Evolutionary conservation across 2,797 vertebrate genomes (phyloP).

Genomic region (Menidia menidia): DNA sequence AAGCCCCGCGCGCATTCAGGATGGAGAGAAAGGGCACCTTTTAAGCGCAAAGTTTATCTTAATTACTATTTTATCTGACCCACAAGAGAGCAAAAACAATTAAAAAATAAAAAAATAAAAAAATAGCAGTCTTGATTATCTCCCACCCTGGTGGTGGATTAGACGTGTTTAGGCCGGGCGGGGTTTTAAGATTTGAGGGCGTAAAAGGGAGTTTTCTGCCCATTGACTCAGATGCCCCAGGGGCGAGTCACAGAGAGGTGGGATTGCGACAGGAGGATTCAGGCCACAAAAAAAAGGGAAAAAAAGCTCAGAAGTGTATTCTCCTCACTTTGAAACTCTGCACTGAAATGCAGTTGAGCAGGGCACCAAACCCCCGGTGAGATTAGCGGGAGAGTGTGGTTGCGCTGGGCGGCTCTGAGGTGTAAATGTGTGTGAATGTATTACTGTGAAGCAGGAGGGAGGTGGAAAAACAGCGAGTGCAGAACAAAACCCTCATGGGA

Average conservation of each 20-base stretch:
- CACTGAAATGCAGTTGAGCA: conserved; percentile 32
- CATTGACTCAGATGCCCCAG: conserved; percentile 32
- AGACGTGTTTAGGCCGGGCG: conserved; percentile 13
- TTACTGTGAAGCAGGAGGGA: conserved; percentile 25
- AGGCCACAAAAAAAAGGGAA: background rate
- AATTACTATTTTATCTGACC: conserved; percentile 49
- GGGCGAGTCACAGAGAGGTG: conserved; percentile 22
- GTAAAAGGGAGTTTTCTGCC: conserved; percentile 25
- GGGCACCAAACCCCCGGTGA: conserved; percentile 33
- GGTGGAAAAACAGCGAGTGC: conserved; percentile 24
- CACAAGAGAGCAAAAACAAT: conserved; percentile 21
- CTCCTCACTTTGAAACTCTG: conserved; percentile 15
- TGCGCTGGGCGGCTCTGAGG: conserved; percentile 23
- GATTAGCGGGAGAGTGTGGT: conserved; percentile 38
- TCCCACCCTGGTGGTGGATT: conserved; percentile 20
- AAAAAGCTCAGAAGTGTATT: conserved; percentile 31
- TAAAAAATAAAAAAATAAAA: no score
- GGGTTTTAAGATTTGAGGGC: conserved; percentile 6
- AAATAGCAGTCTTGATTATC: conserved; percentile 16
- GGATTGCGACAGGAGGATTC: conserved; percentile 28
- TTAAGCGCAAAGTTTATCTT: conserved; percentile 40
- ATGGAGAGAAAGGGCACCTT: conserved; percentile 27
- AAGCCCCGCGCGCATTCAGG: conserved; percentile 21
- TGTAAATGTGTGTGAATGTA: conserved; percentile 46
- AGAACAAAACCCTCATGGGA: conserved; percentile 23